These are phyloP conservation scores for Nothoprocta perdicaria DNA, from an alignment of 2,113 vertebrate species.

Conservation along the genomic window DNA sequence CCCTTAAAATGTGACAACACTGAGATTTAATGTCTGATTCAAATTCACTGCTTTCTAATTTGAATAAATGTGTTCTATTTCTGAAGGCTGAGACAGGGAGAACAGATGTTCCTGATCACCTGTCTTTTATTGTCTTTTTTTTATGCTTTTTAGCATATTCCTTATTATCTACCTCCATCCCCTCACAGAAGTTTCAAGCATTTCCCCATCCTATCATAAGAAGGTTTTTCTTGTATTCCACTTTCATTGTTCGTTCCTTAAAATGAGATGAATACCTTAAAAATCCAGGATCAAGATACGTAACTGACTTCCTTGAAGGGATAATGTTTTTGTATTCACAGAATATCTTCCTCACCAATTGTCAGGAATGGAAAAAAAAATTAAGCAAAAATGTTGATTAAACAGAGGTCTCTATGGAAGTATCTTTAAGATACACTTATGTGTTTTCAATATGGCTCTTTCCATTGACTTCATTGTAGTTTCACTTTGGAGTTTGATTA, in stretches of 20 bases:
- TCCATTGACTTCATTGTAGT: neutral
- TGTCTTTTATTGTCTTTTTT: neutral
- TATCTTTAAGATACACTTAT: neutral
- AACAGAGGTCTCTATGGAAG: neutral
- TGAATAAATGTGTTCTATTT: neutral
- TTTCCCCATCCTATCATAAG: neutral
- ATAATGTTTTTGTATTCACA: neutral
- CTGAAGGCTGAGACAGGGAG: neutral
- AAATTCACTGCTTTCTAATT: neutral
- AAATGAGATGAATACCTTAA: neutral
- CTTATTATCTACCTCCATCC: neutral
- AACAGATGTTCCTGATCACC: neutral
- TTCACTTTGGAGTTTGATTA: neutral
- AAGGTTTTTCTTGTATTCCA: neutral
- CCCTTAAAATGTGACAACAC: fast-evolving
- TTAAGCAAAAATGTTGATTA: neutral
- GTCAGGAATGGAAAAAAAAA: neutral
- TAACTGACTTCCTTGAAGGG: neutral
- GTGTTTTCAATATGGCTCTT: neutral
- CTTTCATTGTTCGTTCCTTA: neutral
- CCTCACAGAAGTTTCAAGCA: neutral
- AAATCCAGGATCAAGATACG: neutral
- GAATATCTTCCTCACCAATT: neutral
- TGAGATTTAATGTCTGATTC: neutral
- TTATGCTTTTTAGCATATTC: neutral